A percentile compares a stretch with the other conserved stretches of the same genome.
Evolutionary conservation across 2,113 vertebrate genomes (phyloP).

Genomic region (Synodontis membranacea): DNA sequence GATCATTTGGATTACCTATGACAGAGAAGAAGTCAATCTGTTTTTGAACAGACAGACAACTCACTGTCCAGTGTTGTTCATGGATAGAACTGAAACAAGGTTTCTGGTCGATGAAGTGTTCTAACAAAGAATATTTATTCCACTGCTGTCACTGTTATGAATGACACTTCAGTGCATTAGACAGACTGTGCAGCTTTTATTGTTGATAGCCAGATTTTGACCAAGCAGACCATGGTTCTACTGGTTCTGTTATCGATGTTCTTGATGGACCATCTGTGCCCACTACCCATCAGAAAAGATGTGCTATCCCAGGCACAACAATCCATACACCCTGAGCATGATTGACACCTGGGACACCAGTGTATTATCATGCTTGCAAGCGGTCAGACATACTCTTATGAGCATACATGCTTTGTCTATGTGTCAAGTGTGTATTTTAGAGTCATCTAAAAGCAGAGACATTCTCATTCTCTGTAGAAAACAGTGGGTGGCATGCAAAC

Average conservation of each 20-base stretch:
- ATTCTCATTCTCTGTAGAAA: not conserved
- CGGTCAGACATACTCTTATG: not conserved
- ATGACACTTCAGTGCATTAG: not conserved
- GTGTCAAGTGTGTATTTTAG: not conserved
- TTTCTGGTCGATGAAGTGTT: not conserved
- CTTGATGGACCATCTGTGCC: not conserved
- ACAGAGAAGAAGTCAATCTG: not conserved
- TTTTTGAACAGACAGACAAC: not conserved
- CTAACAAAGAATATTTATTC: not conserved
- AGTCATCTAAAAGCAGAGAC: not conserved
- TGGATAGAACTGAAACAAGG: not conserved
- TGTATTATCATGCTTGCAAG: not conserved
- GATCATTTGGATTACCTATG: not conserved
- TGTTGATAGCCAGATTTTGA: not conserved
- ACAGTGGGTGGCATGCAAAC: not conserved
- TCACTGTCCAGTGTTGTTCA: not conserved
- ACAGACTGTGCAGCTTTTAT: not conserved
- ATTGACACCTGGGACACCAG: not conserved
- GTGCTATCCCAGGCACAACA: not conserved
- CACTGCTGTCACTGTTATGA: not conserved
- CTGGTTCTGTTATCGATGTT: not conserved
- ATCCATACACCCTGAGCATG: not conserved
- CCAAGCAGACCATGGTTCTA: not conserved
- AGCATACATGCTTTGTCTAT: not conserved
- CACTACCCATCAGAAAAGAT: not conserved